Evolutionary conservation across 2,113 vertebrate genomes (phyloP), one percentile per base, ranked within the genome.

Genomic region (Scortum barcoo): DNA sequence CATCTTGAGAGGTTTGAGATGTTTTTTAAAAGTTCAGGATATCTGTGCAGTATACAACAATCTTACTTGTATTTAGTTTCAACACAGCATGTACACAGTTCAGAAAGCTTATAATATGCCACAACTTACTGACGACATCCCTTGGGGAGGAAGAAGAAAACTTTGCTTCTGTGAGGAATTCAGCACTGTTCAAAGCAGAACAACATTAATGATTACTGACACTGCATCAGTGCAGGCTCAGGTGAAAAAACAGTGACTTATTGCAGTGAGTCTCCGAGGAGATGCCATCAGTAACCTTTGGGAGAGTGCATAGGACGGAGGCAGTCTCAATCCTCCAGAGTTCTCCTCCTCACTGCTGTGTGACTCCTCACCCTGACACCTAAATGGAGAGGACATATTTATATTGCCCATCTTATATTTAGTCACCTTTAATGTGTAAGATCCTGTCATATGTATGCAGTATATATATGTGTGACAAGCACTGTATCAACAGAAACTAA

Each of bases 51-150:
- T 44, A 26, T 26, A 46, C 22, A 44, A 73, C 40, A 56, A 30
- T 70, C 36, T 28, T 4, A n/a, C 12, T 46, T 60, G 1, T 17
- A 4, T 46, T 38, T 30, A 8, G 14, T 57, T 42, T 48, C 12
- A 38, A 22, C 28, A 20, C 22, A 36, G 50, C 7, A 38, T 20
- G 11, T 51, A 22, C 9, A 78, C 4, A 54, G 9, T 69, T 72
- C 5, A 77, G 0, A 8, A 62, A 66, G 10, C 3, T 6, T 24
- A 20, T 22, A 72, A 54, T 3, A 60, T 16, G 48, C 10, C 2
- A 62, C 10, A 19, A 94, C 93, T 90, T 86, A 94, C 93, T 30
- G 24, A 84, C 66, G 17, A 5, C 61, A 58, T 1, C 20, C 13
- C 24, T 68, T 24, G 60, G 84, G 16, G 86, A 72, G 13, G 86